phyloP scores from a whole-genome alignment of 2,888 invertebrate genomes.

The Ypsolopha sequella region DNA sequence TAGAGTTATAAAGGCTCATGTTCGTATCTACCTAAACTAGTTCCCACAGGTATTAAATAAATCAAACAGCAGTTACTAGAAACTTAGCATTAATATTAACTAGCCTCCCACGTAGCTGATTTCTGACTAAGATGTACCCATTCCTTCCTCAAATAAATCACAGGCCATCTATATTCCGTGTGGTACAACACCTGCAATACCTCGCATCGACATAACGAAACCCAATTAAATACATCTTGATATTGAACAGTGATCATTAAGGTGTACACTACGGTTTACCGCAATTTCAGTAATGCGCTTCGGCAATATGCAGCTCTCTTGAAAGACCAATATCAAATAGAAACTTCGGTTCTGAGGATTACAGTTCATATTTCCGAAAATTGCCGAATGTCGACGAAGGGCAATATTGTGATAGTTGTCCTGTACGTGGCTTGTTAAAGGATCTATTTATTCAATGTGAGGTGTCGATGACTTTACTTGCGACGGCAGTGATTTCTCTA shows the following conservation, averaged over 20 bases:
- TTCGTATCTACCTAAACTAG: no score
- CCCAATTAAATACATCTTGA: constrained; percentile 68
- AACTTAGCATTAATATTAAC: no score
- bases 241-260: constrained; percentile 51
- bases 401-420: constrained; percentile 15
- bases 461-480: constrained; percentile 18
- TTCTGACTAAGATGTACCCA: constrained; percentile 33
- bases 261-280: constrained; percentile 8
- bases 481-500: no score
- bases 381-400: no score
- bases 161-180: constrained; percentile 48
- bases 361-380: no score
- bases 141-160: constrained; percentile 42
- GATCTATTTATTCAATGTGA: constrained; percentile 30
- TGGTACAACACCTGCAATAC: constrained; percentile 44
- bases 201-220: constrained; percentile 35
- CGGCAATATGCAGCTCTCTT: no score
- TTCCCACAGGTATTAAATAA: no score
- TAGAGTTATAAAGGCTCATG: no score
- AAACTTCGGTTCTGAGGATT: no score
- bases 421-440: constrained; percentile 34
- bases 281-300: no score
- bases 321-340: no score
- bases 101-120: constrained; percentile 49
- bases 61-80: no score